Evolutionary conservation across 2,888 invertebrate genomes (phyloP), one percentile per base, ranked within the genome.

Genomic region (Eupithecia centaureata): DNA sequence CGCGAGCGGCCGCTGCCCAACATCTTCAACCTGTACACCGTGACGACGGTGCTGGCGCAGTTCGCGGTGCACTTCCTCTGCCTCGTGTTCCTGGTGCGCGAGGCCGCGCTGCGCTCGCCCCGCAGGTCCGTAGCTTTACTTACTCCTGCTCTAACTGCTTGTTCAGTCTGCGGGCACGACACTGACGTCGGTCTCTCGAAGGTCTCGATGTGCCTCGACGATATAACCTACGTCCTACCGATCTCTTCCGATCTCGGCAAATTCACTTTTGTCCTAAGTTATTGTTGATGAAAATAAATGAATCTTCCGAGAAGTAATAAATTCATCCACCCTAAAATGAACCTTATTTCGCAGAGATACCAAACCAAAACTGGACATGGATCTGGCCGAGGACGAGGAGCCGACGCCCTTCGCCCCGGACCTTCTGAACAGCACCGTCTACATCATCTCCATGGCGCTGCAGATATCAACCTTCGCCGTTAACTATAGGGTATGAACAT

Each of bases 391-490:
- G 32, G 96, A 97, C 76, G 95, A 97, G 79, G 97, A 98, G 10
- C 59, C 63, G 68, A 95, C 95, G 65, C 95, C 96, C 76, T 99
- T 99, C 89, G 96, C 97, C 79, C 98, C 99, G 7, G 98, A 97
- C 85, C 94, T 99, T 70, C 95, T 99, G 47, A 99, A 99, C 89
- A 98, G 99, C 82, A 99, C 99, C 0, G 99, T 99, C 15, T 99
- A 99, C 86, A 97, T 99, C 68, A 98, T 99, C 81, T 99, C 99
- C 1, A 97, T 99, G 96, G 96, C 99, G 18, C 93, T 99, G 71
- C 99, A 99, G 94, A 96, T 99, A 75, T 98, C 98, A 1, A 99
- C 99, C 13, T 99, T 99, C 91, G 99, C 99, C 67, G 98, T 99
- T 68, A 99, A 99, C 91, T 99, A 99, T 86, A 96, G 99, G 95